Base-by-base conservation (phyloP, 2,888 invertebrate genomes). In the Frankliniella fusca region DNA sequence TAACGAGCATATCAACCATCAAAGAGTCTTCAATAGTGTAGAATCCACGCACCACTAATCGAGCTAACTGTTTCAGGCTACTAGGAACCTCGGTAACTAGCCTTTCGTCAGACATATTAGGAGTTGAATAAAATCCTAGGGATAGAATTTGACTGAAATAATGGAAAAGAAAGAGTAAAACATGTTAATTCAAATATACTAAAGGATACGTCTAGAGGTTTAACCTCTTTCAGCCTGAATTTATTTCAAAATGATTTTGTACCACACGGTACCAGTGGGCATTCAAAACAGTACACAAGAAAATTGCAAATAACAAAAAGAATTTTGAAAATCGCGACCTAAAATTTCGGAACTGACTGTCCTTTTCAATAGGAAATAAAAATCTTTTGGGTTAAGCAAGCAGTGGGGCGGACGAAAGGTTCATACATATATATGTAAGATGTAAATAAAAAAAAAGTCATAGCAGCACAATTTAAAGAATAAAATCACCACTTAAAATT, bases 11-110 rank as follows among this genome's bases (percentile, higher is more conserved):
- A 88, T 98, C 98, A 81, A 98, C 94, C 82, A 98, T 95, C 48
- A 98, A 91, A 0, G 96, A 94, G 91, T 98, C 97, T 89, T 98
- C 98, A 85, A 95, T 94, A 0, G 94, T 93, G 88, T 98, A 98
- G 89, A 98, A 98, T 3, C 97, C 98, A 86, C 98, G 90, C 0
- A 96, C 96, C 28, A 98, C 96, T 50, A 97, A 91, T 82, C 98
- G 92, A 28, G 97, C 97, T 83, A 98, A 89, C 88, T 97, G 95
- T 88, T 97, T 97, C 84, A 98, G 91, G 86, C 95, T 95, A 88
- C 95, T 96, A 27, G 98, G 98, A 70, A 98, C 95, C 89, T 98
- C 97, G 5, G 95, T 95, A 38, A 96, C 93, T 84, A 95, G 90
- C 84, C 93, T 91, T 86, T 94, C 93, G 87, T 95, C 95, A 28